Base-by-base conservation (phyloP, 2,888 invertebrate species). In the Timema podura region DNA sequence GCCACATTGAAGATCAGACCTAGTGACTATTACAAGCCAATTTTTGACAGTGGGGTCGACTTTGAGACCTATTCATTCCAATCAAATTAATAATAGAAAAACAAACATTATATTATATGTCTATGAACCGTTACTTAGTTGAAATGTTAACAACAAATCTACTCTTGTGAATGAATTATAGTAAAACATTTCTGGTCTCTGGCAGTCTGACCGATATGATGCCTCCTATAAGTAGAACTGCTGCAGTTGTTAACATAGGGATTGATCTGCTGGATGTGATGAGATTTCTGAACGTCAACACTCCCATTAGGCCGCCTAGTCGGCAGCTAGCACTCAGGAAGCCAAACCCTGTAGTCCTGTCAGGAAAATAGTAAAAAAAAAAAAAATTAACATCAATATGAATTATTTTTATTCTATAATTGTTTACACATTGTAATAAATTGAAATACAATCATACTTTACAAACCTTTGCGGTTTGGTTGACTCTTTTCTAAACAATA, bases 301-400 rank as follows among this genome's bases (percentile, higher is more conserved):
- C 81, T 68, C 83, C 83, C 73, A 83, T 76, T 49, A 83, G 76
- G 67, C 82, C 82, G 5, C 80, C 80, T 74, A 82, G 76, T 72
- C 82, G 77, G 69, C 82, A 82, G 44, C 78, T 77, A 44, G 81
- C 82, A 65, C 81, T 80, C 76, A 83, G 78, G 67, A 82, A 78
- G 66, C 83, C 83, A 72, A 81, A 83, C 13, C 81, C 82, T 15
- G 83, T 82, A 71, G 82, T 81, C 74, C 83, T 83, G 73, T 6
- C 75, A 64, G 13, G 11, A 11, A 13, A 51, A 51, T 2, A 51
- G 11, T 51, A 13, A 51, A 51, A 51, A 51, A 13, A 51, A 1
- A 51, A 51, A 1, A 49, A 49, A 11, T 11, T 49, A 65, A 65
- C 65, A 65, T 47, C 47, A 64, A 15, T 44, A 61, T 44, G 13